Percentiles rank a stretch among this genome's conserved stretches.
These are phyloP conservation scores for Vespertilio murinus DNA, from an alignment of 2,797 vertebrate species.

Conservation along the genomic window DNA sequence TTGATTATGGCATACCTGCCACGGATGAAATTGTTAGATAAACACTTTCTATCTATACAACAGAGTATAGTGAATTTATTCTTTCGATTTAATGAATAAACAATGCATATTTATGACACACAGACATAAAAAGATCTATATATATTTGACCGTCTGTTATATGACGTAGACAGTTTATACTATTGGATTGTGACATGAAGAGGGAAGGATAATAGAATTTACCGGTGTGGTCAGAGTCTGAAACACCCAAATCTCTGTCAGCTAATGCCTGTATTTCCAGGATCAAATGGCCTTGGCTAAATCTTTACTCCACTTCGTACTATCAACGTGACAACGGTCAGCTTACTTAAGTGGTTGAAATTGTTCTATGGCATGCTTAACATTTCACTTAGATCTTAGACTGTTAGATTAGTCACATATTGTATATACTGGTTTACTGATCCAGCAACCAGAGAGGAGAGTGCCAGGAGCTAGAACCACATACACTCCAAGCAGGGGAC, in stretches of 20 bases:
- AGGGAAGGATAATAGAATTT: background rate
- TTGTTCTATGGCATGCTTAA: background rate
- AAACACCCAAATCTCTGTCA: background rate
- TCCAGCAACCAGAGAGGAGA: background rate
- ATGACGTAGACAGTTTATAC: background rate
- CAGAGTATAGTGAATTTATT: conserved; percentile 35
- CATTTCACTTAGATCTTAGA: background rate
- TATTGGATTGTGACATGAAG: background rate
- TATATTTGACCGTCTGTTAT: background rate
- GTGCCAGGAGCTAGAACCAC: background rate
- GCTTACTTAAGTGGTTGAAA: background rate
- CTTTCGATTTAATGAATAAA: background rate
- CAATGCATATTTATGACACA: background rate
- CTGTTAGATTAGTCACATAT: background rate
- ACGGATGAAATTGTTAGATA: conserved; percentile 38
- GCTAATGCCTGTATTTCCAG: background rate
- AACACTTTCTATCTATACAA: conserved; percentile 4
- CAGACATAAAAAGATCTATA: background rate
- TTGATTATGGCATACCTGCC: conserved; percentile 15
- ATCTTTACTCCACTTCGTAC: background rate
- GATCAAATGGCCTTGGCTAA: background rate
- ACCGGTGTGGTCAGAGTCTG: background rate
- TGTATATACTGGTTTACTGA: background rate
- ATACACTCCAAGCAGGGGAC: background rate
- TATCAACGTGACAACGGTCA: background rate